Conservation (phyloP, 2,888 invertebrate species). For the Melitaea athalia region DNA sequence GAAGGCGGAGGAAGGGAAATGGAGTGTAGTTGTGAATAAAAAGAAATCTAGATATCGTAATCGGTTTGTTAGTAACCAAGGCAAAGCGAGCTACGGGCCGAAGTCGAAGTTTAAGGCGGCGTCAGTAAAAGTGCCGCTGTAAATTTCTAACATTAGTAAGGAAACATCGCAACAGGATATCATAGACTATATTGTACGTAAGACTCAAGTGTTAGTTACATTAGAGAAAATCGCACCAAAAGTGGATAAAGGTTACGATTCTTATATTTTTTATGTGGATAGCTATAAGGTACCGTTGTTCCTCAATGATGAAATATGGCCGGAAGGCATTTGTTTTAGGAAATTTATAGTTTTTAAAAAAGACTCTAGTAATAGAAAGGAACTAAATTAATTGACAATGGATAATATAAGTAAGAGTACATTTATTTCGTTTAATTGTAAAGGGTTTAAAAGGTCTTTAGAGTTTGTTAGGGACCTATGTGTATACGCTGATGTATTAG, state of each 20-base stretch:
- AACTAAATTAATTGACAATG: too few relatives aligned
- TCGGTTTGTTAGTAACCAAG: conserved; percentile 11
- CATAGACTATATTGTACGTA: conserved; percentile 15
- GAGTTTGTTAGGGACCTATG: not conserved
- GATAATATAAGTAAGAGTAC: not conserved
- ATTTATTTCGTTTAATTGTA: not conserved
- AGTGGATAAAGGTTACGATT: conserved; percentile 23
- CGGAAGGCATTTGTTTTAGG: conserved; percentile 17
- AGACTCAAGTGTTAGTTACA: conserved; percentile 14
- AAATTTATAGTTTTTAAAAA: conserved; percentile 12
- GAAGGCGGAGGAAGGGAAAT: not conserved
- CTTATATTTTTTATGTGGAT: conserved; percentile 32
- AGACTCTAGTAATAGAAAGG: too few relatives aligned
- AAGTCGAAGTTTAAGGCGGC: conserved; percentile 18
- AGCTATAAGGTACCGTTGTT: conserved; percentile 24
- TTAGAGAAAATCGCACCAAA: conserved; percentile 16
- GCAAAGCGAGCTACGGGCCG: not conserved
- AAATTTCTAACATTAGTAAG: conserved; percentile 22
- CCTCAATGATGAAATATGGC: conserved; percentile 19
- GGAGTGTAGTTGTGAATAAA: conserved; percentile 2
- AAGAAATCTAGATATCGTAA: conserved; percentile 8
- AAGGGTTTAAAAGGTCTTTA: not conserved
- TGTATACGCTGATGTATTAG: not conserved
- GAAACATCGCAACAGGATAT: conserved; percentile 15
- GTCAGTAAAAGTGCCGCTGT: conserved; percentile 19